phyloP scores from a whole-genome alignment of 1,140 invertebrate species.

The Drosophila seguyi region DNA sequence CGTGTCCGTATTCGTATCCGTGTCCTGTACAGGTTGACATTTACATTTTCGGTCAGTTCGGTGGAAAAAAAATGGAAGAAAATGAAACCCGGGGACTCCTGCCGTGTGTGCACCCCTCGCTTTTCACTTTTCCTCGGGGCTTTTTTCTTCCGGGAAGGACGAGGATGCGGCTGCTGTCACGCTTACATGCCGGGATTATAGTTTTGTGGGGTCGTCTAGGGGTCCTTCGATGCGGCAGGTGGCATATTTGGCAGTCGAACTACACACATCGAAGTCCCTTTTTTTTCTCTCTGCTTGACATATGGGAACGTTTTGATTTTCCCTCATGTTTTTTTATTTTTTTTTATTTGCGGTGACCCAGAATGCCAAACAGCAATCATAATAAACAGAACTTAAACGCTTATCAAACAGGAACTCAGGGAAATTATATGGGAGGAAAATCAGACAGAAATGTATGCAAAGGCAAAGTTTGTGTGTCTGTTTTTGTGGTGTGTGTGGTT shows the following conservation, averaged over 20 bases:
- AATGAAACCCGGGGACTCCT: conserved; percentile 2
- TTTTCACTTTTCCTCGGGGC: conserved; percentile 44
- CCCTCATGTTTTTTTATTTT: neutral
- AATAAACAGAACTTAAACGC: conserved; percentile 57
- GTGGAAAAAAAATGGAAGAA: conserved; percentile 20
- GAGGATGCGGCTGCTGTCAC: conserved; percentile 54
- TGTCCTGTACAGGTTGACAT: conserved; percentile 68
- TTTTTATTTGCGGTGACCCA: conserved; percentile 22
- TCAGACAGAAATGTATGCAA: conserved; percentile 23
- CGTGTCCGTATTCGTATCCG: conserved; percentile 31
- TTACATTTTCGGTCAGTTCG: conserved; percentile 68
- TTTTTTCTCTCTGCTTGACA: conserved; percentile 28
- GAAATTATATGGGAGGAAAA: conserved; percentile 33
- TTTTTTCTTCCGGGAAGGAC: conserved; percentile 39
- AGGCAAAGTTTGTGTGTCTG: conserved; percentile 31
- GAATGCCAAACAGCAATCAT: conserved; percentile 51
- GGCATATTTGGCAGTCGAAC: conserved; percentile 41
- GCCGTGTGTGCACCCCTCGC: conserved; percentile 12
- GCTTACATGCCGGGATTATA: conserved; percentile 73
- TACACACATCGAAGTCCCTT: conserved; percentile 27
- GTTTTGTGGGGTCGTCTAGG: conserved; percentile 42
- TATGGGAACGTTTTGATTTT: conserved; percentile 40
- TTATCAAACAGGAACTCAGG: conserved; percentile 40
- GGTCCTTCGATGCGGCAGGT: conserved; percentile 40
- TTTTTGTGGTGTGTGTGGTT: conserved; percentile 28